Conservation (phyloP, 2,888 invertebrate species). For the Drosophila kanekoi region DNA sequence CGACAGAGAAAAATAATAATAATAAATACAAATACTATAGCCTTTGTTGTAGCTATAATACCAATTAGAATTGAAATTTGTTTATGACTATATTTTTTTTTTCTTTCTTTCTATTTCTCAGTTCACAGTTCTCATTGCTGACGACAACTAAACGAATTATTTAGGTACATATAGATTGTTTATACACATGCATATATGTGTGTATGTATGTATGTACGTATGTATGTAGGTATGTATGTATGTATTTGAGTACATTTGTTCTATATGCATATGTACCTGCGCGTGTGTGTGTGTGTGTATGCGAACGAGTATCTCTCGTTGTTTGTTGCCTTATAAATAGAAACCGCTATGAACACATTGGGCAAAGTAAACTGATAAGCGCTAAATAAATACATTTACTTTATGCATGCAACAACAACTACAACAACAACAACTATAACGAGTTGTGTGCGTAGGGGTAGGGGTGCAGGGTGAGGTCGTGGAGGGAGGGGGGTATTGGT, state of each 20-base stretch:
- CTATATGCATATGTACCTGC: not conserved
- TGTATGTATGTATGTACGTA: not conserved
- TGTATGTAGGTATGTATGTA: not conserved
- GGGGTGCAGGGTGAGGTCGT: too few species aligned
- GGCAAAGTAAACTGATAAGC: constrained; percentile 56
- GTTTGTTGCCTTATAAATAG: constrained; percentile 50
- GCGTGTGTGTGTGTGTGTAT: constrained; percentile 11
- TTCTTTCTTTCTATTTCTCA: constrained; percentile 12
- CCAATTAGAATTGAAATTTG: constrained; percentile 49
- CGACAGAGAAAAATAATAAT: not conserved
- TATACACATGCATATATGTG: not conserved
- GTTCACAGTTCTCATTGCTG: constrained; percentile 20
- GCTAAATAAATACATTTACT: constrained; percentile 60
- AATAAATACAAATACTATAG: not conserved
- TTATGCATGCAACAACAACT: constrained; percentile 32
- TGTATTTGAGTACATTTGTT: not conserved
- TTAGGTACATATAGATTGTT: constrained; percentile 4
- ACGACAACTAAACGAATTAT: constrained; percentile 25
- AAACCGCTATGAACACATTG: constrained; percentile 52
- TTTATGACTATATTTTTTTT: constrained; percentile 28
- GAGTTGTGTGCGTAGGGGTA: not conserved
- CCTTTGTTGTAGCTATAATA: constrained; percentile 28
- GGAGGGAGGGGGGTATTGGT: not conserved
- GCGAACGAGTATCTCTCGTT: constrained; percentile 44
- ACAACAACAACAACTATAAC: constrained; percentile 9